A percentile compares a stretch with the other conserved stretches of the same genome.
Evolutionary conservation across 2,797 vertebrate species (phyloP).

Genomic region (Vespertilio murinus): DNA sequence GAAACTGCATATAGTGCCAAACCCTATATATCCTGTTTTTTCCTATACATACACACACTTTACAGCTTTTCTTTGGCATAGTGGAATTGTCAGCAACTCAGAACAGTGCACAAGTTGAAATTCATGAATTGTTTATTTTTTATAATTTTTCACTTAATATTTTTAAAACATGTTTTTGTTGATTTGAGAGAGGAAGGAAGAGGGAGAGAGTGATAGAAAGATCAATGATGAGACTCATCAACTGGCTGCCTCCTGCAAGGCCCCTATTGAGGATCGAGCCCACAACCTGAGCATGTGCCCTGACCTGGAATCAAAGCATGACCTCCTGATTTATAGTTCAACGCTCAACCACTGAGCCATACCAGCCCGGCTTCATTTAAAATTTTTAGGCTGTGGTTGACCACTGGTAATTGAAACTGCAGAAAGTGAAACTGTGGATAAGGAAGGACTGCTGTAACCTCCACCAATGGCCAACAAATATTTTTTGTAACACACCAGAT

Average conservation of each 20-base stretch:
- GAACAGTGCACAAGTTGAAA: not conserved
- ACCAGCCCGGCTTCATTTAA: not conserved
- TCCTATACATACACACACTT: not conserved
- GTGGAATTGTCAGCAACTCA: not conserved
- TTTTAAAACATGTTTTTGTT: not conserved
- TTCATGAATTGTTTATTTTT: not conserved
- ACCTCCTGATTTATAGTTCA: no score
- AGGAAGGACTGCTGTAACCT: not conserved
- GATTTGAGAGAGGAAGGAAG: no score
- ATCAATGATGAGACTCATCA: no score
- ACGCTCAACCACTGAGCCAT: no score
- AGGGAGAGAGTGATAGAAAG: no score
- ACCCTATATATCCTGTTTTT: not conserved
- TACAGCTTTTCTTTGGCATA: not conserved
- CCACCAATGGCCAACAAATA: not conserved
- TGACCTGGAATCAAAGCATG: no score
- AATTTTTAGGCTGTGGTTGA: not conserved
- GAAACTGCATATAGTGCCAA: not conserved
- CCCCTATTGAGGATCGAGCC: no score
- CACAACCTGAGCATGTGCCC: no score
- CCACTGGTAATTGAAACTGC: not conserved
- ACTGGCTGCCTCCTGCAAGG: no score
- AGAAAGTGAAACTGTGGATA: not conserved
- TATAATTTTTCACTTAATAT: not conserved
- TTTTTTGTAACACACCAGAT: not conserved